phyloP scores from a whole-genome alignment of 2,888 invertebrate genomes.

The Spodoptera picta region DNA sequence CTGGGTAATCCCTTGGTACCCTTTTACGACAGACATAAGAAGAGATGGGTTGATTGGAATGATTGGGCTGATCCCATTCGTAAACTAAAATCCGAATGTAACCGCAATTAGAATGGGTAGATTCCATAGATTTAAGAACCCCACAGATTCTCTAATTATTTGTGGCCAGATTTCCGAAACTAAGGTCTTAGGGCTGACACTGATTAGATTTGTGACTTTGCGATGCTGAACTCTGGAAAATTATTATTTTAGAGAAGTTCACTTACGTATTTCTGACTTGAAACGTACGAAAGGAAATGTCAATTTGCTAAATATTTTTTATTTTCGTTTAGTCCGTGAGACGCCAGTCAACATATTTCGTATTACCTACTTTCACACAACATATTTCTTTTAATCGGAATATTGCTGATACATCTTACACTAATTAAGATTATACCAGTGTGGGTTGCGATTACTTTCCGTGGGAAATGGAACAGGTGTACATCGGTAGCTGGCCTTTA shows the following conservation, averaged over 20 bases:
- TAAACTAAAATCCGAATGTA: constrained; percentile 8
- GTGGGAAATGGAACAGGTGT: no score
- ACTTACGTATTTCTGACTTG: constrained; percentile 5
- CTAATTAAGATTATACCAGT: no score
- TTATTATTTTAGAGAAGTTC: background rate
- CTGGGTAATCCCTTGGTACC: constrained; percentile 33
- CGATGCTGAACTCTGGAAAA: no score
- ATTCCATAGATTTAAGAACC: constrained; percentile 2
- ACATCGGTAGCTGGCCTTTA: no score
- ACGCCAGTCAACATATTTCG: constrained; percentile 22
- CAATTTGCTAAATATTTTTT: constrained; percentile 23
- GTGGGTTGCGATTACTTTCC: no score
- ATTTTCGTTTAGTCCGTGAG: constrained; percentile 25
- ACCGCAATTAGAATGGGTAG: constrained; percentile 10
- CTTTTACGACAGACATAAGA: constrained; percentile 43
- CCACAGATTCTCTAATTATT: constrained; percentile 5
- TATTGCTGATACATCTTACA: no score
- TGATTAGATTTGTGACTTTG: no score
- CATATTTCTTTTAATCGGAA: no score
- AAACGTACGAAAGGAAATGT: constrained; percentile 31
- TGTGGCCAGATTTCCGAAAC: constrained; percentile 11
- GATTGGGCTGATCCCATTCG: constrained; percentile 29
- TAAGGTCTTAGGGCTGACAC: background rate
- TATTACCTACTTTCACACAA: background rate
- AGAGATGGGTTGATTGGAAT: constrained; percentile 38